Evolutionary conservation across 2,888 invertebrate genomes (phyloP).

Genomic region (Capitulum mitella): DNA sequence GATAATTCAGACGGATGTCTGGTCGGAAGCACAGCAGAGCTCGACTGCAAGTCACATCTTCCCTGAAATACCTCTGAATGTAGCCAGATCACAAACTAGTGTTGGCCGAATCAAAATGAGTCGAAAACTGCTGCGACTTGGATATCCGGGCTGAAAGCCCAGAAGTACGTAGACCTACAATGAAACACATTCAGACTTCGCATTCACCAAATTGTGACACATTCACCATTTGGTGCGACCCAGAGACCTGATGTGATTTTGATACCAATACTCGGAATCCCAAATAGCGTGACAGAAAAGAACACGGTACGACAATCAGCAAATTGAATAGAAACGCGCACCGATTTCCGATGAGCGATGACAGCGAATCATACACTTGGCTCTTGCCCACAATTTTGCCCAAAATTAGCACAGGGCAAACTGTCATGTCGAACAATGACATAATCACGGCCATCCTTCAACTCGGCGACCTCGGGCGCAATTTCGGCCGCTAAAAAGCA

Average conservation of each 20-base stretch:
- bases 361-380: not conserved
- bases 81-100: too few relatives aligned
- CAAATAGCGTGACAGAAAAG: not conserved
- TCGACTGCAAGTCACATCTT: too few relatives aligned
- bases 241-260: not conserved
- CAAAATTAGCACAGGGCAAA: not conserved
- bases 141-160: too few relatives aligned
- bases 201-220: too few relatives aligned
- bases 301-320: not conserved
- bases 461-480: not conserved
- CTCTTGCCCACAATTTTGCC: not conserved
- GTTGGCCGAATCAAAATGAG: too few relatives aligned
- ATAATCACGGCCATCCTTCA: conserved; percentile 6
- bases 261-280: not conserved
- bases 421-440: conserved; percentile 20
- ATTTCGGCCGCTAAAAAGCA: conserved; percentile 3
- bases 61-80: too few relatives aligned
- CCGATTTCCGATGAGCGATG: not conserved
- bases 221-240: too few relatives aligned
- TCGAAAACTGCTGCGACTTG: too few relatives aligned
- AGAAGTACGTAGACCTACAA: too few relatives aligned
- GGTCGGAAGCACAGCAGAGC: too few relatives aligned
- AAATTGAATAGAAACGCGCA: not conserved
- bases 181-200: too few relatives aligned
- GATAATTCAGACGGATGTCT: too few relatives aligned